A percentile compares a stretch with the other conserved stretches of the same genome.
Conservation (phyloP, 2,888 invertebrate species). For the Protonemura montana region DNA sequence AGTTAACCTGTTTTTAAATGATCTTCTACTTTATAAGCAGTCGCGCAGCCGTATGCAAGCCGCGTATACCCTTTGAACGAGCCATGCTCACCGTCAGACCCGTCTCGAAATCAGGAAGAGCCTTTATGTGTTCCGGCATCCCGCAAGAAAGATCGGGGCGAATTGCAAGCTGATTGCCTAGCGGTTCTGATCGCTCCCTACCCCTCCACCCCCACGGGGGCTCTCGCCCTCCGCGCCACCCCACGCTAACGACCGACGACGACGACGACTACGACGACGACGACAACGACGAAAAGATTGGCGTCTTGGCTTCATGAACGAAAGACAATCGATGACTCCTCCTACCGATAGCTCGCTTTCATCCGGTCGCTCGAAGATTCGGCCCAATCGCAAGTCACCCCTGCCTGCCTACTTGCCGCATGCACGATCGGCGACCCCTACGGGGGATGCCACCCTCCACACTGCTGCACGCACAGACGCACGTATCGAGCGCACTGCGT, state of each 20-base stretch:
- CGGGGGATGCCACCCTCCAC: background rate
- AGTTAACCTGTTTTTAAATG: slow-evolving; percentile 5
- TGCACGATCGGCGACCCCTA: slow-evolving; percentile 23
- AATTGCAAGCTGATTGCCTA: background rate
- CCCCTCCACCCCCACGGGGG: background rate
- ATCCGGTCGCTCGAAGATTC: background rate
- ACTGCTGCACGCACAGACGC: slow-evolving; percentile 21
- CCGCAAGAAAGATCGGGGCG: background rate
- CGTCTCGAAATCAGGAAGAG: background rate
- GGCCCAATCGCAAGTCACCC: slow-evolving; percentile 52
- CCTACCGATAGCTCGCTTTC: slow-evolving; percentile 40
- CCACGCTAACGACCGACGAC: background rate
- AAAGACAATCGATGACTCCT: slow-evolving; percentile 47
- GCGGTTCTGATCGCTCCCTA: background rate
- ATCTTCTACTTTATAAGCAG: slow-evolving; percentile 7
- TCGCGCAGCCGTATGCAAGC: background rate
- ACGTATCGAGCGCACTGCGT: background rate
- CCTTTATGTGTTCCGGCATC: background rate
- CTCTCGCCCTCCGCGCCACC: background rate
- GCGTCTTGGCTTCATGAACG: background rate
- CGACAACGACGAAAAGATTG: background rate
- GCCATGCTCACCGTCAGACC: background rate
- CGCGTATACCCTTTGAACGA: background rate
- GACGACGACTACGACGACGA: background rate
- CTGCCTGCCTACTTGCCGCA: slow-evolving; percentile 23